Percentiles rank a stretch among this genome's conserved stretches.
Evolutionary conservation across 2,797 vertebrate species (phyloP).

Genomic region (Melanotaenia maccullochi): DNA sequence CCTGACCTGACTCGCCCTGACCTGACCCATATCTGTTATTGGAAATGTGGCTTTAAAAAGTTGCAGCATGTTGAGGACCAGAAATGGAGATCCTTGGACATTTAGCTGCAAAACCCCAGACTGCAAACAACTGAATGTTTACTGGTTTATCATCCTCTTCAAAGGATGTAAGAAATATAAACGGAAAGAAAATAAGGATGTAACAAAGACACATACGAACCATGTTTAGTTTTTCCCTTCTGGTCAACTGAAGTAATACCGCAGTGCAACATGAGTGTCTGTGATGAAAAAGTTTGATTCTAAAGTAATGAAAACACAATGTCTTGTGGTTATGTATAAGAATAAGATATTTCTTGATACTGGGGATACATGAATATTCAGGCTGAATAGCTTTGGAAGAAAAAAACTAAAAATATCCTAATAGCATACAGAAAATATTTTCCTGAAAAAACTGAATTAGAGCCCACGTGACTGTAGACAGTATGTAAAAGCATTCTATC

Average conservation of each 20-base stretch:
- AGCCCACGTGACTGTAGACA: slow-evolving; percentile 18
- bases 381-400: slow-evolving; percentile 19
- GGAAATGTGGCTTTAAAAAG: neutral
- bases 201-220: neutral
- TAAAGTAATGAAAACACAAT: neutral
- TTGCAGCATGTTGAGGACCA: neutral
- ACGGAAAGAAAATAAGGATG: neutral
- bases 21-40: too few relatives aligned
- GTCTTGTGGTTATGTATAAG: neutral
- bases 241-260: neutral
- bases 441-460: slow-evolving; percentile 18
- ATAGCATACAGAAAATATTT: slow-evolving; percentile 29
- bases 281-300: neutral
- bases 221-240: neutral
- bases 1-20: too few relatives aligned
- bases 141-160: neutral
- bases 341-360: neutral
- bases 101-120: neutral
- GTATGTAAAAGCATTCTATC: neutral
- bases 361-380: slow-evolving; percentile 7
- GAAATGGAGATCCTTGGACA: neutral
- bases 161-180: neutral
- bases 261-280: neutral
- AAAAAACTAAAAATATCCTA: slow-evolving; percentile 35
- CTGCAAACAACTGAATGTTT: neutral